Conservation (phyloP, 1,140 invertebrate genomes). For the Bradynema listronoti region DNA sequence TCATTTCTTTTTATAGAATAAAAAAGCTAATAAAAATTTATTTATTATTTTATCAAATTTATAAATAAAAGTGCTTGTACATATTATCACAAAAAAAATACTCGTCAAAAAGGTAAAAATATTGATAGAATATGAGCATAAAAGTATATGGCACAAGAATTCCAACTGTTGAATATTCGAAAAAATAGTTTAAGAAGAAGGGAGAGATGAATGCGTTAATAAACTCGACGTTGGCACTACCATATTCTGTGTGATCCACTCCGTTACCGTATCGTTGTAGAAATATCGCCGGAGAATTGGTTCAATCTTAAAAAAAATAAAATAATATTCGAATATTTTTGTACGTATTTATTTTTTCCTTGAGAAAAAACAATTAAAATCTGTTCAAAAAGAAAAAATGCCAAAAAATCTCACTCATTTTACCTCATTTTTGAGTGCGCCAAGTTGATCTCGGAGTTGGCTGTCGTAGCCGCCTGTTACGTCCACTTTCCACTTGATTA, state of each 20-base stretch:
- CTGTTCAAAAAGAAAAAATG: neutral
- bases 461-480: neutral
- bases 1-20: too few relatives aligned
- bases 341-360: neutral
- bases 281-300: conserved; percentile 15
- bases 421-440: conserved; percentile 11
- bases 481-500: conserved; percentile 15
- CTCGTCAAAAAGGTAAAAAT: too few relatives aligned
- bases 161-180: too few relatives aligned
- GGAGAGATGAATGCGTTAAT: too few relatives aligned
- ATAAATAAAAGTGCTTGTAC: too few relatives aligned
- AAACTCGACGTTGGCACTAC: too few relatives aligned
- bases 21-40: too few relatives aligned
- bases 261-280: conserved; percentile 26
- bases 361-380: neutral
- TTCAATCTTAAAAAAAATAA: conserved; percentile 7
- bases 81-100: too few relatives aligned
- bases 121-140: too few relatives aligned
- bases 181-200: too few relatives aligned
- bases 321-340: conserved; percentile 8
- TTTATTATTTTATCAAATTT: too few relatives aligned
- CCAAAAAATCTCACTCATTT: conserved; percentile 1
- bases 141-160: too few relatives aligned
- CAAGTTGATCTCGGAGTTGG: neutral
- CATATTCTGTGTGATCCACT: conserved; percentile 20